These are phyloP conservation scores for Tricholaema leucomelas DNA, from an alignment of 2,113 vertebrate species.

Conservation along the genomic window DNA sequence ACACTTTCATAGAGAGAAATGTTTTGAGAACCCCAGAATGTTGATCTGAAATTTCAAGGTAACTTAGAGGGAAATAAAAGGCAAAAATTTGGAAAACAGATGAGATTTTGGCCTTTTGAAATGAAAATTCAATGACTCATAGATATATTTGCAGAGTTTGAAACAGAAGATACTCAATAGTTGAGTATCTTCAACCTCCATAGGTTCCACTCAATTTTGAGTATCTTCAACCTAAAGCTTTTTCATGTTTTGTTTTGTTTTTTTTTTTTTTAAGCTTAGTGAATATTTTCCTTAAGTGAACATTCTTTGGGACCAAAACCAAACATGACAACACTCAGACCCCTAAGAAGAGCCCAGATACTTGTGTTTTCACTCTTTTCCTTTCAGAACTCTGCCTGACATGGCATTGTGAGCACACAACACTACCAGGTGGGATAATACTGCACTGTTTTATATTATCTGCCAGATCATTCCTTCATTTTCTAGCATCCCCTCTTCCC, in stretches of 20 bases:
- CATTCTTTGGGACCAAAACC: neutral
- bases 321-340: neutral
- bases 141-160: neutral
- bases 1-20: neutral
- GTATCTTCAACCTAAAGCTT: neutral
- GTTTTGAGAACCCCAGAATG: neutral
- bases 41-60: neutral
- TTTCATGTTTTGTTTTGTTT: too few species aligned
- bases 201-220: too few species aligned
- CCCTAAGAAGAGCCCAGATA: neutral
- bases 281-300: neutral
- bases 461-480: neutral
- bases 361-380: neutral
- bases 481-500: slow-evolving; percentile 8
- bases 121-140: neutral
- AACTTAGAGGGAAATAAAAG: too few species aligned
- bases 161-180: neutral
- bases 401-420: neutral
- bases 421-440: neutral
- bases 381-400: neutral
- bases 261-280: neutral
- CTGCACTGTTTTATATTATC: neutral
- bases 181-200: neutral
- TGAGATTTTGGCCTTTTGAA: neutral
- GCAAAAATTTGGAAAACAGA: neutral